These are phyloP conservation scores for Lepidurus couesii DNA, from an alignment of 1,140 invertebrate species.

Conservation along the genomic window DNA sequence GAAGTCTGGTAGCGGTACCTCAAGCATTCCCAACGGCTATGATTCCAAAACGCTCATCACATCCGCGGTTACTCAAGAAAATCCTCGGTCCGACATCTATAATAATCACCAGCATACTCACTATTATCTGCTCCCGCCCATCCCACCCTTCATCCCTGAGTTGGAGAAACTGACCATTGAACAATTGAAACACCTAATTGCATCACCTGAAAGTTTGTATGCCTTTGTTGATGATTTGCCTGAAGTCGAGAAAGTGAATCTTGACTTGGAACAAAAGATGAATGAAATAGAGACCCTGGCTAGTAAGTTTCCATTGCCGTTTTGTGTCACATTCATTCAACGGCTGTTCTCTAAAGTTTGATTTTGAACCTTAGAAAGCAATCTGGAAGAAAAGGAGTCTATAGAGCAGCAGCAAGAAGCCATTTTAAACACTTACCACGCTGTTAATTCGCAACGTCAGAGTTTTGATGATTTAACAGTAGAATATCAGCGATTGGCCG, in stretches of 20 bases:
- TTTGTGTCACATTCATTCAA: constrained; percentile 10
- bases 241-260: constrained; percentile 58
- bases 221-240: constrained; percentile 63
- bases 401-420: constrained; percentile 57
- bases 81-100: neutral
- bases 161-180: constrained; percentile 58
- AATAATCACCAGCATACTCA: constrained; percentile 25
- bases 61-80: neutral
- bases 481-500: constrained; percentile 62
- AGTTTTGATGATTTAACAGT: constrained; percentile 61
- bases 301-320: constrained; percentile 46
- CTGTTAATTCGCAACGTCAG: constrained; percentile 52
- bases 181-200: constrained; percentile 53
- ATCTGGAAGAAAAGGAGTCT: constrained; percentile 57
- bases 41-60: constrained; percentile 4
- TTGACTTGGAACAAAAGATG: constrained; percentile 63
- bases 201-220: neutral
- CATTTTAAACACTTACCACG: constrained; percentile 58
- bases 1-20: constrained; percentile 41
- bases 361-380: constrained; percentile 30
- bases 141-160: constrained; percentile 53
- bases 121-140: constrained; percentile 49
- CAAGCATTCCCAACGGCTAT: constrained; percentile 7
- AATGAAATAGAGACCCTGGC: constrained; percentile 64
- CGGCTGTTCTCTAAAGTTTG: constrained; percentile 27